Evolutionary conservation across 2,797 vertebrate genomes (phyloP).

Genomic region (Macropus fuliginosus): DNA sequence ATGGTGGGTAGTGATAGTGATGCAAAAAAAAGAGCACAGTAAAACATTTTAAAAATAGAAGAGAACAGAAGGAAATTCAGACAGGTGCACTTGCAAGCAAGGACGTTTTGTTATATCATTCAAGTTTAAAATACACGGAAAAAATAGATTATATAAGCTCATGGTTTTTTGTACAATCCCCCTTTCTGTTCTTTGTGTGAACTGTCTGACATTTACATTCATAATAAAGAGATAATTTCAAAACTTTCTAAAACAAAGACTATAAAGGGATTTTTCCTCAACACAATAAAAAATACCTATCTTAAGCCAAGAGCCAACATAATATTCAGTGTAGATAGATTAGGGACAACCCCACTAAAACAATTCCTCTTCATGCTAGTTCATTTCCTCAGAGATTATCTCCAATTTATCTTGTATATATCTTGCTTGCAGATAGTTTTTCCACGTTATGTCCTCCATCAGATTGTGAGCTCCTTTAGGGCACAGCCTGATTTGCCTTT

Average conservation of each 20-base stretch:
- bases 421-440: background rate
- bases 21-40: background rate
- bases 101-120: background rate
- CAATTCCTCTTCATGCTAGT: background rate
- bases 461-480: background rate
- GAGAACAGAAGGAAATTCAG: background rate
- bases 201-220: background rate
- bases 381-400: background rate
- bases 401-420: background rate
- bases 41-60: background rate
- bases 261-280: constrained; percentile 19
- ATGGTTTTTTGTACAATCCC: background rate
- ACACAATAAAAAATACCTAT: background rate
- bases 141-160: background rate
- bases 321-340: background rate
- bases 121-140: background rate
- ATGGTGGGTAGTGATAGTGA: background rate
- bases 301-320: background rate
- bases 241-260: constrained; percentile 4
- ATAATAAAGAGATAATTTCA: background rate
- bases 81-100: background rate
- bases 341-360: constrained; percentile 1
- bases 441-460: background rate
- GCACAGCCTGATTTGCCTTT: background rate
- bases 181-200: background rate